A percentile compares a stretch with the other conserved stretches of the same genome.
Conservation (phyloP, 2,113 vertebrate genomes). For the Haliaeetus leucogaster region DNA sequence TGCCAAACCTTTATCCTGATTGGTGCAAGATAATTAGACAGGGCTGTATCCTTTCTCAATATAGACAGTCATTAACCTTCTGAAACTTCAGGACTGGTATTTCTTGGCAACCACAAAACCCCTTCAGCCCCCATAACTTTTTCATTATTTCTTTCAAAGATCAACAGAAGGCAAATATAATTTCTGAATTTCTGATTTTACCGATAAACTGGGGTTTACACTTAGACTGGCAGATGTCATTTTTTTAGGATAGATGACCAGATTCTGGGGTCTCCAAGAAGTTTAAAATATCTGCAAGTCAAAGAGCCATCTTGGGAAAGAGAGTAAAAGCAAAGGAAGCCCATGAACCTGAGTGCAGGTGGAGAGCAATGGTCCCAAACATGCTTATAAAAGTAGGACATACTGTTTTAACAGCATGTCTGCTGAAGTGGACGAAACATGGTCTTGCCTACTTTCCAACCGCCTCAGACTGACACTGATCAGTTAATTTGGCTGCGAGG, state of each 20-base stretch:
- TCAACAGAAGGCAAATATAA: constrained; percentile 24
- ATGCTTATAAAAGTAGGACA: not conserved
- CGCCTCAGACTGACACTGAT: not conserved
- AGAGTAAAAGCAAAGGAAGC: not conserved
- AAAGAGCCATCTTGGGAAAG: not conserved
- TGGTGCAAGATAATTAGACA: constrained; percentile 53
- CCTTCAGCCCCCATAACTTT: not conserved
- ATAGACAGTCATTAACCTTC: constrained; percentile 46
- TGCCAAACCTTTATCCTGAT: constrained; percentile 51
- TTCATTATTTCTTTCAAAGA: constrained; percentile 43
- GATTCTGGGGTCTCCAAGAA: not conserved
- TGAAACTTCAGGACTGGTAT: constrained; percentile 53
- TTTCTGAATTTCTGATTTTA: constrained; percentile 8
- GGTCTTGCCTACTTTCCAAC: not conserved
- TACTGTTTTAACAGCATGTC: accelerated
- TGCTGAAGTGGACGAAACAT: not conserved
- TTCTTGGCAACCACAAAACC: constrained; percentile 39
- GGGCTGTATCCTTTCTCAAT: not conserved
- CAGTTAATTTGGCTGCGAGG: not conserved
- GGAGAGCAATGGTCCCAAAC: not conserved
- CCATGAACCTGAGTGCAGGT: not conserved
- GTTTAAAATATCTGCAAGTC: not conserved
- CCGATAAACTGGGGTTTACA: not conserved
- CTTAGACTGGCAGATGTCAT: accelerated
- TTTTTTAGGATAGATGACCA: not conserved